These are phyloP conservation scores for Cyprinodon tularosa DNA, from an alignment of 2,113 vertebrate genomes.

Conservation along the genomic window DNA sequence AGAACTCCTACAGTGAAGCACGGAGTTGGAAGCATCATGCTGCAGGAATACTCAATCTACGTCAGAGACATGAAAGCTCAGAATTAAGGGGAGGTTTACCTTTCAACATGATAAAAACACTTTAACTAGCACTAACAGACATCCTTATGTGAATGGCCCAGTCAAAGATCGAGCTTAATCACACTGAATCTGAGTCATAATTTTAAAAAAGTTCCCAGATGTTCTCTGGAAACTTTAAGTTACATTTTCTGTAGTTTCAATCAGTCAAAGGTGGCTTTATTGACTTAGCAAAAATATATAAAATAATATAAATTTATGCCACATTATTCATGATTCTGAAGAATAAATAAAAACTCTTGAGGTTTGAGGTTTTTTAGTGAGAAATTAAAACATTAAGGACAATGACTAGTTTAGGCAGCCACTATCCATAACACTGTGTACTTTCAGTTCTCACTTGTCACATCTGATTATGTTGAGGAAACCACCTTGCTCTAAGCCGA, in stretches of 20 bases:
- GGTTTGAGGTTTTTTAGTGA: no score
- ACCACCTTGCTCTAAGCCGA: conserved; percentile 12
- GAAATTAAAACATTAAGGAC: background rate
- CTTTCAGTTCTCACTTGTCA: conserved; percentile 38
- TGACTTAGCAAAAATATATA: no score
- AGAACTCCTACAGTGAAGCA: background rate
- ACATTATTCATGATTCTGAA: no score
- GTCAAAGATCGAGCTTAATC: background rate
- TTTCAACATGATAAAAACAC: no score
- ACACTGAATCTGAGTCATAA: background rate
- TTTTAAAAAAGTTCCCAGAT: no score
- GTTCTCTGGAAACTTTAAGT: no score
- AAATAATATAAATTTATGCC: no score
- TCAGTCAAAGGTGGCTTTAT: no score
- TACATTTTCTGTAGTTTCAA: no score
- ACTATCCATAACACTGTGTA: background rate
- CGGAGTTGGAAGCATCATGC: background rate
- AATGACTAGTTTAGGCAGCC: background rate
- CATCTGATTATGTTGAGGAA: conserved; percentile 23
- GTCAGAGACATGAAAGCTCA: background rate
- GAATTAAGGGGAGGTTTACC: background rate
- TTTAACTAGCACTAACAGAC: background rate
- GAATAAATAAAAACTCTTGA: no score
- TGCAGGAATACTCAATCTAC: background rate
- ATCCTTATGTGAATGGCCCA: background rate